Evolutionary conservation across 2,113 vertebrate genomes (phyloP).

Genomic region (Neogale vison): DNA sequence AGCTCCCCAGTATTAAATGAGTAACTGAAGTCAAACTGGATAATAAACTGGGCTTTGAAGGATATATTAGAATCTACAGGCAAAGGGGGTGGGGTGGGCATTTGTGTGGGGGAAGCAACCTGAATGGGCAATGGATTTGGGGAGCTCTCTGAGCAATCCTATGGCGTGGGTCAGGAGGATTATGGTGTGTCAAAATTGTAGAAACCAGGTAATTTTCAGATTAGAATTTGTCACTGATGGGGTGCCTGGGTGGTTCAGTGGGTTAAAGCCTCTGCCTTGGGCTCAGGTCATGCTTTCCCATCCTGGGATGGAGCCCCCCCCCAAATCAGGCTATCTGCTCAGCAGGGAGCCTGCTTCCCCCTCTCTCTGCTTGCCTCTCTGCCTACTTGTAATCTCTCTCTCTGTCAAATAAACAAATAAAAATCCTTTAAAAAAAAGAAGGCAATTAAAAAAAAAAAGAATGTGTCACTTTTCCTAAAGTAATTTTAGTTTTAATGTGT

Average conservation of each 20-base stretch:
- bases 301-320: too few species aligned
- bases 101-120: background rate
- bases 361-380: too few species aligned
- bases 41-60: background rate
- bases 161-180: background rate
- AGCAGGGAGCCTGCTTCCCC: too few species aligned
- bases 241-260: too few species aligned
- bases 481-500: slow-evolving; percentile 22
- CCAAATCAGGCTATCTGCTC: too few species aligned
- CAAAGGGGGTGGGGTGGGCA: background rate
- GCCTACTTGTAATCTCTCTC: too few species aligned
- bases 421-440: too few species aligned
- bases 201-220: background rate
- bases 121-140: background rate
- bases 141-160: background rate
- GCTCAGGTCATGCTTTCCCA: too few species aligned
- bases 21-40: background rate
- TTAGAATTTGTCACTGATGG: background rate
- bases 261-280: too few species aligned
- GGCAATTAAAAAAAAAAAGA: background rate
- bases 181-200: background rate
- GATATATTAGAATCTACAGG: background rate
- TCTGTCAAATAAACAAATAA: too few species aligned
- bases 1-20: background rate
- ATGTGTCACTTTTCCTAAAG: background rate